phyloP scores from a whole-genome alignment of 2,888 invertebrate species.

The Papilio protenor region DNA sequence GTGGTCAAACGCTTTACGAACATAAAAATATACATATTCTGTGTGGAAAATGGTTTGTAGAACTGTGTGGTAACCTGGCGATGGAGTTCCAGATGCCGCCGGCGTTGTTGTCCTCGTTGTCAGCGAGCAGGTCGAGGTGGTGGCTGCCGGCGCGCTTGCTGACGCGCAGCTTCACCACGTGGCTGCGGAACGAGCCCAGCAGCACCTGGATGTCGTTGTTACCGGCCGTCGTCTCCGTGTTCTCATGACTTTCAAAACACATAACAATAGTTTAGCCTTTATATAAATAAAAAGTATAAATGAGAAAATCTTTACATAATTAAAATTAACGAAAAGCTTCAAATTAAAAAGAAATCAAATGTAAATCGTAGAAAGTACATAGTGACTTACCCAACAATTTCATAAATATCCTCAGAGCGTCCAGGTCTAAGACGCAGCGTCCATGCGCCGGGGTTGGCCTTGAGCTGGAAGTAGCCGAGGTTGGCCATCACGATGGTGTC shows the following conservation, averaged over 20 bases:
- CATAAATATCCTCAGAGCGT: constrained; percentile 96
- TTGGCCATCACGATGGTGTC: constrained; percentile 99
- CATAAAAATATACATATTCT: too few relatives aligned
- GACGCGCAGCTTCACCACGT: constrained; percentile 95
- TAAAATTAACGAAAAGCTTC: too few relatives aligned
- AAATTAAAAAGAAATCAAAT: neutral
- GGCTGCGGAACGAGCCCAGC: constrained; percentile 93
- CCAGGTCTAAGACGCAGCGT: constrained; percentile 94
- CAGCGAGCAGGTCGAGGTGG: constrained; percentile 93
- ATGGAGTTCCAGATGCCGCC: constrained; percentile 97
- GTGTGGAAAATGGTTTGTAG: too few relatives aligned
- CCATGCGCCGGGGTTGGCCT: constrained; percentile 99
- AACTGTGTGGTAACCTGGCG: constrained; percentile 86
- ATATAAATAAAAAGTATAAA: neutral
- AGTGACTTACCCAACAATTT: constrained; percentile 88
- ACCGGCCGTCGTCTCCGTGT: constrained; percentile 89
- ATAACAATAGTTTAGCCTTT: neutral
- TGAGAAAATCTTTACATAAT: too few relatives aligned
- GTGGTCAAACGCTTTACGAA: too few relatives aligned
- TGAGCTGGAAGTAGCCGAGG: constrained; percentile 97
- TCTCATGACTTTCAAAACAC: constrained; percentile 86
- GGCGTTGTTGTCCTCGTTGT: constrained; percentile 87
- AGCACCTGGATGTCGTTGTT: constrained; percentile 90
- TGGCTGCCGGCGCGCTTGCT: constrained; percentile 95
- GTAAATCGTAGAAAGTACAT: neutral